phyloP scores from a whole-genome alignment of 1,140 invertebrate species.

The Drosophila sturtevanti region DNA sequence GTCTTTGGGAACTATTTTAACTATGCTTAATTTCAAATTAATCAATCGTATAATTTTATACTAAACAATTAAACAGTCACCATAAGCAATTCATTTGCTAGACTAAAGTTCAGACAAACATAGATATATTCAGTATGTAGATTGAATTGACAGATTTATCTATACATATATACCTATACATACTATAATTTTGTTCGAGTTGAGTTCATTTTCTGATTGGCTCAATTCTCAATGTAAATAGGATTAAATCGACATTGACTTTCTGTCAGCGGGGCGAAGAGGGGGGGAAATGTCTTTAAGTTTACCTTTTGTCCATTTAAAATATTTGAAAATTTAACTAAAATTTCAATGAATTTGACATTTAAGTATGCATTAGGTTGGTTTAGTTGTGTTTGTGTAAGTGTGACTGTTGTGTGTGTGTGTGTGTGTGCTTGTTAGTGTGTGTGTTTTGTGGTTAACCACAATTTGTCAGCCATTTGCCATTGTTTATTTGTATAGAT shows the following conservation, averaged over 20 bases:
- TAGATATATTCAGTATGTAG: not conserved
- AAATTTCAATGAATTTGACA: conserved; percentile 5
- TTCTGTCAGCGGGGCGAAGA: not conserved
- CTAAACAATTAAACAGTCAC: no score
- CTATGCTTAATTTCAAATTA: no score
- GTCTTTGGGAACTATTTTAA: no score
- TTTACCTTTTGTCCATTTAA: conserved; percentile 1
- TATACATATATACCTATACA: no score
- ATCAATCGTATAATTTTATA: no score
- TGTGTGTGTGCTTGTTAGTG: not conserved
- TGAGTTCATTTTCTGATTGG: not conserved
- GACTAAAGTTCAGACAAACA: no score
- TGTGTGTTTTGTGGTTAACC: conserved; percentile 28
- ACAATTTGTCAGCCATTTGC: conserved; percentile 20
- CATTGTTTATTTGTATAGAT: conserved; percentile 50
- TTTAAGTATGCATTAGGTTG: conserved; percentile 6
- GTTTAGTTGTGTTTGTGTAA: not conserved
- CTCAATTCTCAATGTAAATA: conserved; percentile 1
- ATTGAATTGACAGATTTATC: not conserved
- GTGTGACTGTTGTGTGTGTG: not conserved
- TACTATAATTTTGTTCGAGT: not conserved
- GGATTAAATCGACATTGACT: not conserved
- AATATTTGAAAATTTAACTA: conserved; percentile 1
- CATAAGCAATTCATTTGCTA: no score
- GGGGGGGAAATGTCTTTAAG: not conserved